phyloP scores from a whole-genome alignment of 2,113 vertebrate species.

The Poecilia latipinna region DNA sequence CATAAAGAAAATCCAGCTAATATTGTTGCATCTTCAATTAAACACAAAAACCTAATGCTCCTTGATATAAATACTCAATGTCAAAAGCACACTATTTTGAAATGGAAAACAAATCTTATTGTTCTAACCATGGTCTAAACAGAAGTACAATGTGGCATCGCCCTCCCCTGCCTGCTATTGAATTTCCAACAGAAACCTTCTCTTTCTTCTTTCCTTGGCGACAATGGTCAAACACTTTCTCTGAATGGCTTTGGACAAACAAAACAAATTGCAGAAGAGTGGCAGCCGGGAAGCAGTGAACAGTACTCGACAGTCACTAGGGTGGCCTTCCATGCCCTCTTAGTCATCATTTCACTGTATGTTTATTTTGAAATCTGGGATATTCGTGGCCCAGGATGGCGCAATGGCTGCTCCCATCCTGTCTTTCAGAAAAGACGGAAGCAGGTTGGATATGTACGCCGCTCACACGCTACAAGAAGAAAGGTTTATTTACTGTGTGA shows the following conservation, averaged over 20 bases:
- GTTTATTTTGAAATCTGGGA: slow-evolving; percentile 67
- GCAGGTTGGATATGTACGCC: slow-evolving; percentile 39
- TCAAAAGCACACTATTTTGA: background rate
- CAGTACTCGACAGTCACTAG: slow-evolving; percentile 2
- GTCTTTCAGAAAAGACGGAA: slow-evolving; percentile 75
- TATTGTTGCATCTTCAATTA: too few species aligned
- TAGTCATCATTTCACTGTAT: slow-evolving; percentile 23
- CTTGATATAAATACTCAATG: too few species aligned
- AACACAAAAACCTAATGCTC: too few species aligned
- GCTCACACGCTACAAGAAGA: slow-evolving; percentile 32
- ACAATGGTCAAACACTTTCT: slow-evolving; percentile 38
- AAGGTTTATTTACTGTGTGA: slow-evolving; percentile 37
- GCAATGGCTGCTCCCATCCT: slow-evolving; percentile 77
- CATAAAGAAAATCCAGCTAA: too few species aligned
- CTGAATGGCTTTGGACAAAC: slow-evolving; percentile 46
- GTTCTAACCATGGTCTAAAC: background rate
- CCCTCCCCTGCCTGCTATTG: slow-evolving; percentile 32
- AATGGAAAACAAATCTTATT: background rate
- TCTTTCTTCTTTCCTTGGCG: slow-evolving; percentile 50
- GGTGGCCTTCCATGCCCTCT: slow-evolving; percentile 23
- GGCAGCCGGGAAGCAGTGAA: slow-evolving; percentile 35
- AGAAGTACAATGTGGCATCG: slow-evolving; percentile 21
- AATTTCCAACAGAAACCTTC: slow-evolving; percentile 55
- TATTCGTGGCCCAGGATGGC: slow-evolving; percentile 55
- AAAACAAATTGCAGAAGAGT: slow-evolving; percentile 29